phyloP scores from a whole-genome alignment of 2,113 vertebrate genomes.

The Silurus glanis region DNA sequence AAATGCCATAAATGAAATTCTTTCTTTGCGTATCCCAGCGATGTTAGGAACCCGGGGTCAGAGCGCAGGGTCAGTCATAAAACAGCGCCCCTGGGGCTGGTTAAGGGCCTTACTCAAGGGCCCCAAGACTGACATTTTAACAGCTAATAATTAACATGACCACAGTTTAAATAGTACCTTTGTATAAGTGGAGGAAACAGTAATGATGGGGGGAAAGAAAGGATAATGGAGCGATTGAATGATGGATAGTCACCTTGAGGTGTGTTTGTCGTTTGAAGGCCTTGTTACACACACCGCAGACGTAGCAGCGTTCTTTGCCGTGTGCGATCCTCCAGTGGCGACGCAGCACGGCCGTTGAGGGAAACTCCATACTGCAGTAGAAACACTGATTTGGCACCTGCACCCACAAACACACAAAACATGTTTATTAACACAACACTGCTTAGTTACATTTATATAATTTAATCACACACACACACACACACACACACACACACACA shows the following conservation, averaged over 20 bases:
- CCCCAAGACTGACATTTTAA: no score
- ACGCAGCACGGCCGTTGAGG: constrained; percentile 79
- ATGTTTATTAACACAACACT: not conserved
- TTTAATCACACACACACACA: not conserved
- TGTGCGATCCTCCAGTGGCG: constrained; percentile 79
- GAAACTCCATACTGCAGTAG: constrained; percentile 83
- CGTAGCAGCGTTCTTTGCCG: constrained; percentile 89
- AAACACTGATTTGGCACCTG: constrained; percentile 83
- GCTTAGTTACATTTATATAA: not conserved
- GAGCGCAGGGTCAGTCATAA: no score
- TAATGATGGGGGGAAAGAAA: not conserved
- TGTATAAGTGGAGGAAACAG: not conserved
- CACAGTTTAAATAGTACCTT: not conserved
- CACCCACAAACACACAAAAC: constrained; percentile 45
- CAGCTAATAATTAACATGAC: no score
- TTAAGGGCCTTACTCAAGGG: no score
- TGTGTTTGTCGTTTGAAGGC: constrained; percentile 96
- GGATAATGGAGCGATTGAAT: not conserved
- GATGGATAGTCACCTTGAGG: constrained; percentile 81
- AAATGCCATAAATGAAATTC: no score
- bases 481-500: not conserved
- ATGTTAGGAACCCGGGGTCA: no score
- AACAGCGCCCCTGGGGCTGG: no score
- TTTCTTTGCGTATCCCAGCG: no score
- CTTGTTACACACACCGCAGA: constrained; percentile 88